Percentiles rank a stretch among this genome's conserved stretches.
phyloP scores from a whole-genome alignment of 2,797 vertebrate species.

The Acrossocheilus fasciatus region DNA sequence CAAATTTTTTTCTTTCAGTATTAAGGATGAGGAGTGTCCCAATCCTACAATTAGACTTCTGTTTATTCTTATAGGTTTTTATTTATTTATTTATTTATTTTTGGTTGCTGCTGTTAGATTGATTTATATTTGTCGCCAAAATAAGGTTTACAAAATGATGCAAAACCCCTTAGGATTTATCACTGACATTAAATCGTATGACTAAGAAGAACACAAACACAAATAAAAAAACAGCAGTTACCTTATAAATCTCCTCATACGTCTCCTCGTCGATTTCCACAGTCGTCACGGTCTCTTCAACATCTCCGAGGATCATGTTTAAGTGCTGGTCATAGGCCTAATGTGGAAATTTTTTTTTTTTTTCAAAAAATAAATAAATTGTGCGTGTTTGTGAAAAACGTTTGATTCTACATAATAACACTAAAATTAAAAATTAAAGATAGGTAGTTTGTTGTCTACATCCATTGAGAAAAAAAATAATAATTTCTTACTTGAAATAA shows the following conservation, averaged over 20 bases:
- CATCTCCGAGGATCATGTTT: slow-evolving; percentile 98
- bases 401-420: not conserved
- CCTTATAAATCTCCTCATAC: slow-evolving; percentile 98
- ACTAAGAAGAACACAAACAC: not conserved
- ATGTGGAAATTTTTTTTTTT: too few relatives aligned
- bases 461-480: too few relatives aligned
- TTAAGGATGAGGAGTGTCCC: not conserved
- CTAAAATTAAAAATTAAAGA: not conserved
- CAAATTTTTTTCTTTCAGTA: not conserved
- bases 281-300: slow-evolving; percentile 98
- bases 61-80: too few relatives aligned
- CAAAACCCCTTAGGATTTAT: not conserved
- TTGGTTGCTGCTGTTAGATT: not conserved
- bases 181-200: not conserved
- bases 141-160: not conserved
- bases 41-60: too few relatives aligned
- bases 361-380: not conserved
- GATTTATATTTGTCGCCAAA: too few relatives aligned
- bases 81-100: not conserved
- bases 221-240: slow-evolving; percentile 56
- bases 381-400: too few relatives aligned
- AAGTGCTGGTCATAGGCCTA: slow-evolving; percentile 98
- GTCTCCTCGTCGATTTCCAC: slow-evolving; percentile 99
- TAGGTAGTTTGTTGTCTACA: too few relatives aligned
- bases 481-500: too few relatives aligned